These are phyloP conservation scores for Otus sunia DNA, from an alignment of 2,113 vertebrate species.

Conservation along the genomic window DNA sequence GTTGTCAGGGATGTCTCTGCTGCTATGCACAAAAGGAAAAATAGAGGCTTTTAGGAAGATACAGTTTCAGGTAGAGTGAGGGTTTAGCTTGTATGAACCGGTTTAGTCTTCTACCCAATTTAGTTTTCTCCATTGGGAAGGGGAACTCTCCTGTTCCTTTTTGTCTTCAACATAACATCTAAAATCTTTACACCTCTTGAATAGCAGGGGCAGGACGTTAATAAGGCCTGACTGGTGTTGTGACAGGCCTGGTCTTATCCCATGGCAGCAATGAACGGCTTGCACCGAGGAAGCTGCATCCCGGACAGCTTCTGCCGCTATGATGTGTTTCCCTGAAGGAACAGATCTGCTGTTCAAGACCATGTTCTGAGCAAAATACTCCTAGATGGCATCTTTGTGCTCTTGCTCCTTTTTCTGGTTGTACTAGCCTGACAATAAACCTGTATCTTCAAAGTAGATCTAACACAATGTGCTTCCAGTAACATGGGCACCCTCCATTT, in stretches of 20 bases:
- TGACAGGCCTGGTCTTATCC: neutral
- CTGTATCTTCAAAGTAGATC: neutral
- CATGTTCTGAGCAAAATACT: neutral
- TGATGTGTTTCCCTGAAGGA: neutral
- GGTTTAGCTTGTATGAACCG: neutral
- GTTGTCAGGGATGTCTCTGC: neutral
- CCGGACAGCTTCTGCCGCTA: neutral
- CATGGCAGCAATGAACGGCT: neutral
- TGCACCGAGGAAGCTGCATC: neutral
- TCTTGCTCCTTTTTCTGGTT: neutral
- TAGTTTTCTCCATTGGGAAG: neutral
- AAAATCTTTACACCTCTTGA: neutral
- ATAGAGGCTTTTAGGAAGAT: neutral
- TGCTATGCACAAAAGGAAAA: neutral
- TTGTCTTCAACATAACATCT: neutral
- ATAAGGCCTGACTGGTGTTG: neutral
- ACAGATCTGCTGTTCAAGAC: neutral
- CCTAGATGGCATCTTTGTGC: neutral
- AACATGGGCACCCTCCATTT: rapidly evolving
- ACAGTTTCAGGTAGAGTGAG: neutral
- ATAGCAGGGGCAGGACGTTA: neutral
- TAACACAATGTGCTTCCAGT: neutral
- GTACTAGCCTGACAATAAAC: neutral
- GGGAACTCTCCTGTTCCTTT: neutral
- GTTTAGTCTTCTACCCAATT: neutral